A percentile compares a stretch with the other conserved stretches of the same genome.
These are phyloP conservation scores for Coccyzus lansbergi DNA, from an alignment of 2,797 vertebrate species.

Conservation along the genomic window DNA sequence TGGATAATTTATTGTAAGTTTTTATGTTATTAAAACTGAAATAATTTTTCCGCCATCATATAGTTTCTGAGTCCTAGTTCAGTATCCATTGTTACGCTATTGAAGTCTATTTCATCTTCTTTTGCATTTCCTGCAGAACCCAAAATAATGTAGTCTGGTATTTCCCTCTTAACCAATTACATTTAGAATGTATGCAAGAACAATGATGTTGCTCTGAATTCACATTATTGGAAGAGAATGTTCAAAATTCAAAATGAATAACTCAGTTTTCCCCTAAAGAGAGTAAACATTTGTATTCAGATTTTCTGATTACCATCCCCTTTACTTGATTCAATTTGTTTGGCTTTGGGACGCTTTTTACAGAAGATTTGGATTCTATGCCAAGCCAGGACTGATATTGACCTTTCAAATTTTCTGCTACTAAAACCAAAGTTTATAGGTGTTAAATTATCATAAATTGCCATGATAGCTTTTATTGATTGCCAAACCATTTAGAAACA, in stretches of 20 bases:
- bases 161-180: background rate
- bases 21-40: background rate
- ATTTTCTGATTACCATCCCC: background rate
- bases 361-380: background rate
- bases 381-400: background rate
- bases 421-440: background rate
- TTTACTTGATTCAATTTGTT: background rate
- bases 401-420: background rate
- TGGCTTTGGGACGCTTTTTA: background rate
- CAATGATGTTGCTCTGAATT: background rate
- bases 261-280: background rate
- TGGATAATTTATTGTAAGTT: background rate
- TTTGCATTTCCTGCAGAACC: background rate
- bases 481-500: background rate
- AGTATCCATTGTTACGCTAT: background rate
- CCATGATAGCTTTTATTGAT: background rate
- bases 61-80: background rate
- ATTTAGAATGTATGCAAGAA: background rate
- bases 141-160: background rate
- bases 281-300: slow-evolving; percentile 11
- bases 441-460: background rate
- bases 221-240: background rate
- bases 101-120: background rate
- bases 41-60: background rate
- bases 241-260: slow-evolving; percentile 26